Evolutionary conservation across 2,113 vertebrate species (phyloP).

Genomic region (Gulo gulo): DNA sequence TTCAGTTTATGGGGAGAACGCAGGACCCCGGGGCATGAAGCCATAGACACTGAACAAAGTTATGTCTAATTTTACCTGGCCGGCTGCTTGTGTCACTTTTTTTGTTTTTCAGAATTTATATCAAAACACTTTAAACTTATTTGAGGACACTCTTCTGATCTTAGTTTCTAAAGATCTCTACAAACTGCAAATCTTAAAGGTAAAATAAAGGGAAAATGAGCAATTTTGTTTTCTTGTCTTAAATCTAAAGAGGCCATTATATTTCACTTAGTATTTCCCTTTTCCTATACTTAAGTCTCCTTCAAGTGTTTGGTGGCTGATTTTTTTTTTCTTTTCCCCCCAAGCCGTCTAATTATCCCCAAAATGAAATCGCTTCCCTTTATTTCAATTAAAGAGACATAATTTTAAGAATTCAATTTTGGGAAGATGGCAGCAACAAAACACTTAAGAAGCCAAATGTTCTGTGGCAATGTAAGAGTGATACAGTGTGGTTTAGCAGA

Average conservation of each 20-base stretch:
- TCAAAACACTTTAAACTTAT: constrained; percentile 44
- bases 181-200: constrained; percentile 74
- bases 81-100: neutral
- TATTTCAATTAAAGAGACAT: neutral
- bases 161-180: constrained; percentile 74
- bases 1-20: neutral
- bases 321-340: neutral
- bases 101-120: constrained; percentile 66
- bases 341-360: neutral
- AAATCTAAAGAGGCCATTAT: neutral
- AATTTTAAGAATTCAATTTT: neutral
- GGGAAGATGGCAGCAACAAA: neutral
- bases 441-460: neutral
- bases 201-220: constrained; percentile 32
- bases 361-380: neutral
- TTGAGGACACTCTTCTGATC: constrained; percentile 61
- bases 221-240: neutral
- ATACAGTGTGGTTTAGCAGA: neutral
- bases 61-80: neutral
- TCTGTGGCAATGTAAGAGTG: neutral
- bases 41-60: neutral
- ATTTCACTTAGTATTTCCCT: neutral
- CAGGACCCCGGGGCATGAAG: neutral
- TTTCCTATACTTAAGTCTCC: neutral
- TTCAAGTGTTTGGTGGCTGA: neutral